phyloP scores from a whole-genome alignment of 2,888 invertebrate genomes.

The Drosophila nigricruria region DNA sequence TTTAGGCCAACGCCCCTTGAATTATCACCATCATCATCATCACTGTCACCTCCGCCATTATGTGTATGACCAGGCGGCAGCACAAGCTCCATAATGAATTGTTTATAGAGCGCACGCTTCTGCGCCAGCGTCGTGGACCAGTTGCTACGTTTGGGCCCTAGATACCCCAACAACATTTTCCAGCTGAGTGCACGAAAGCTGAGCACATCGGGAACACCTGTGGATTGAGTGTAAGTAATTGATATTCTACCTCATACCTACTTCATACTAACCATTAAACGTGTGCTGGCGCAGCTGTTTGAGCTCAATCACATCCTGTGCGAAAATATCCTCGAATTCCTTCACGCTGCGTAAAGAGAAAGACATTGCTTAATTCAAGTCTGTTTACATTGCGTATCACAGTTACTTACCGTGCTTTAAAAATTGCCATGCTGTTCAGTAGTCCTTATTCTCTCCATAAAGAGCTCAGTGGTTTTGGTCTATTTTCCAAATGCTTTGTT shows the following conservation, averaged over 20 bases:
- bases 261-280: slow-evolving; percentile 90
- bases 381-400: slow-evolving; percentile 14
- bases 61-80: slow-evolving; percentile 91
- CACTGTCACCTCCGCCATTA: slow-evolving; percentile 70
- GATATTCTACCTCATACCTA: not conserved
- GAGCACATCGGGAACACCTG: slow-evolving; percentile 95
- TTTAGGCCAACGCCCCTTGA: slow-evolving; percentile 70
- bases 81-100: slow-evolving; percentile 95
- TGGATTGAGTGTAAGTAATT: slow-evolving; percentile 78
- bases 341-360: slow-evolving; percentile 87
- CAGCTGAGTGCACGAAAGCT: slow-evolving; percentile 94
- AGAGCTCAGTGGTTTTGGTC: slow-evolving; percentile 17
- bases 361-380: slow-evolving; percentile 70
- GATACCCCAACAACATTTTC: slow-evolving; percentile 94
- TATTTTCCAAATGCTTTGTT: slow-evolving; percentile 41
- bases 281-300: slow-evolving; percentile 89
- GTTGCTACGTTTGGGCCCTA: slow-evolving; percentile 89
- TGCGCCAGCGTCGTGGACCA: slow-evolving; percentile 90
- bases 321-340: slow-evolving; percentile 91
- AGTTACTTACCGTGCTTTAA: slow-evolving; percentile 83
- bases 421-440: slow-evolving; percentile 80
- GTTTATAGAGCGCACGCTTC: slow-evolving; percentile 92
- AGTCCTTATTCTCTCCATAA: slow-evolving; percentile 40
- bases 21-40: slow-evolving; percentile 79
- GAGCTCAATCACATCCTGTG: slow-evolving; percentile 90